Conservation (phyloP, 2,888 invertebrate species). For the Cataglyphis cursor region DNA sequence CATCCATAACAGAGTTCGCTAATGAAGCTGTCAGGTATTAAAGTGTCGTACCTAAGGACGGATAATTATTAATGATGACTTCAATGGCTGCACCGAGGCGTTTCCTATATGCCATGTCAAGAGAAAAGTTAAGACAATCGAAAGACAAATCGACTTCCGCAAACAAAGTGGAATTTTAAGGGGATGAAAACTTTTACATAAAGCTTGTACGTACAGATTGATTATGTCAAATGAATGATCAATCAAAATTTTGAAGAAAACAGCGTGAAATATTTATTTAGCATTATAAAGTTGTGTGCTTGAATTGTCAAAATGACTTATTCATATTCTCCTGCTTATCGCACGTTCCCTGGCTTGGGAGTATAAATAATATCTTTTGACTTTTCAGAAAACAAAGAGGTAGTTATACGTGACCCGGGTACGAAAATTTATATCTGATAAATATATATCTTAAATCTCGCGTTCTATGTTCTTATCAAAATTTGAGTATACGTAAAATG, state of each 20-base stretch:
- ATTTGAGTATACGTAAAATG: background rate
- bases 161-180: background rate
- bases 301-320: constrained; percentile 18
- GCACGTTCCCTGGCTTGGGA: background rate
- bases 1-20: constrained; percentile 47
- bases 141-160: background rate
- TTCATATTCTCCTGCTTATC: constrained; percentile 34
- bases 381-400: background rate
- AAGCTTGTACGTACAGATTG: background rate
- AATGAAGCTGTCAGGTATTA: constrained; percentile 48
- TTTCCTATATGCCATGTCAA: background rate
- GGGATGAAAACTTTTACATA: background rate
- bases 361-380: background rate
- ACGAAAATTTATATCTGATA: constrained; percentile 12
- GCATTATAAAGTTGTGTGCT: background rate
- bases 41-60: constrained; percentile 17
- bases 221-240: background rate
- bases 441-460: constrained; percentile 27
- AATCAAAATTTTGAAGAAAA: background rate
- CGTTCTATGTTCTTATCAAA: background rate
- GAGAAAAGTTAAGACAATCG: constrained; percentile 17
- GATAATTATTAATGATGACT: constrained; percentile 52
- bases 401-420: constrained; percentile 10
- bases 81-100: constrained; percentile 8
- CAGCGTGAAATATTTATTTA: background rate